These are phyloP conservation scores for Coregonus suidteri DNA, from an alignment of 2,797 vertebrate species.

Conservation along the genomic window DNA sequence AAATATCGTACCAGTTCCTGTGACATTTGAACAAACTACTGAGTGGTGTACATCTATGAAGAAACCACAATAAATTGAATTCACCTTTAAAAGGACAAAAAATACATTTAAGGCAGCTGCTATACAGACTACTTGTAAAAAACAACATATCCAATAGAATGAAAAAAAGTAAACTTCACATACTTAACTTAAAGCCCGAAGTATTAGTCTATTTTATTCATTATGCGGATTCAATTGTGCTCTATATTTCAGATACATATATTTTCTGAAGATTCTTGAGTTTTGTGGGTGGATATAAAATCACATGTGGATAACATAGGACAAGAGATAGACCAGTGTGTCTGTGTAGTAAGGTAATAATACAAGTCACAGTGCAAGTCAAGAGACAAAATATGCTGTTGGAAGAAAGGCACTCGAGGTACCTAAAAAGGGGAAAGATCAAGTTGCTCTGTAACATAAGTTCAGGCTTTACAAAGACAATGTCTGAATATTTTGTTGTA, in stretches of 20 bases:
- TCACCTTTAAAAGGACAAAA: slow-evolving; percentile 32
- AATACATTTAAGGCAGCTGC: no score
- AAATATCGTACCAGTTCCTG: neutral
- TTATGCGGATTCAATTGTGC: slow-evolving; percentile 35
- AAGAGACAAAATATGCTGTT: slow-evolving; percentile 73
- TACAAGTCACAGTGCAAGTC: slow-evolving; percentile 78
- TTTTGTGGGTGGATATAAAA: neutral
- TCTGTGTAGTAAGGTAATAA: slow-evolving; percentile 57
- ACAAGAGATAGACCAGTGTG: neutral
- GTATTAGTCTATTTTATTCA: slow-evolving; percentile 35
- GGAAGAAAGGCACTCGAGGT: slow-evolving; percentile 78
- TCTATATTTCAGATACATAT: slow-evolving; percentile 19
- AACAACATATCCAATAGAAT: slow-evolving; percentile 55
- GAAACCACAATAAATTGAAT: slow-evolving; percentile 14
- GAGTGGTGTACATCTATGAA: slow-evolving; percentile 3
- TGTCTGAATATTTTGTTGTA: slow-evolving; percentile 24
- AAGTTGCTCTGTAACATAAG: slow-evolving; percentile 48
- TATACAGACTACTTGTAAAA: neutral
- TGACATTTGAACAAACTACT: slow-evolving; percentile 23
- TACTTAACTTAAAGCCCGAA: slow-evolving; percentile 62
- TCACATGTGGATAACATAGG: slow-evolving; percentile 13
- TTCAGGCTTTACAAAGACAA: slow-evolving; percentile 25
- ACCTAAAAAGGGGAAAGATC: slow-evolving; percentile 68
- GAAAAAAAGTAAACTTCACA: slow-evolving; percentile 47
- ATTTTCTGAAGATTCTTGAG: neutral